phyloP scores from a whole-genome alignment of 2,888 invertebrate species.

The Bursaphelenchus okinawaensis region DNA sequence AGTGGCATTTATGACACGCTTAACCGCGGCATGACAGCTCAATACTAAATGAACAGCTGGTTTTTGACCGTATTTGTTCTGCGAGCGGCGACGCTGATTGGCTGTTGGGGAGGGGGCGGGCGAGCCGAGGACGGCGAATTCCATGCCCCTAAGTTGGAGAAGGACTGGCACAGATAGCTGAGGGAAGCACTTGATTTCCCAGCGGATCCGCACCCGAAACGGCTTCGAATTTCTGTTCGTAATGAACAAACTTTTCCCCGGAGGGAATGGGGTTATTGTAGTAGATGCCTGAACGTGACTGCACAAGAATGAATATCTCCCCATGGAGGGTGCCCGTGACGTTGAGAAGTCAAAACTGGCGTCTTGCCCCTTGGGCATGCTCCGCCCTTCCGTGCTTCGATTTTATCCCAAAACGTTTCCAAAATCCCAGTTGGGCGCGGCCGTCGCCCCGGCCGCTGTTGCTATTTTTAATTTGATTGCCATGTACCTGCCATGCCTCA shows the following conservation, averaged over 20 bases:
- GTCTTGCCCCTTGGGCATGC: neutral
- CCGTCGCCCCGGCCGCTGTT: neutral
- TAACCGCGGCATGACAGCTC: neutral
- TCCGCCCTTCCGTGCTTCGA: neutral
- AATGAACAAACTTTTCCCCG: neutral
- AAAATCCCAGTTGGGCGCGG: neutral
- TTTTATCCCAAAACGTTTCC: neutral
- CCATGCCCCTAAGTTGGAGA: neutral
- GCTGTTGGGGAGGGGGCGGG: neutral
- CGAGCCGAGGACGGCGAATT: neutral
- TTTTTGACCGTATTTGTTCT: neutral
- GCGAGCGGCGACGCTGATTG: neutral
- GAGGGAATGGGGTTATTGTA: neutral
- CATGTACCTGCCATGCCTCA: too few species aligned
- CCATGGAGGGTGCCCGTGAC: neutral
- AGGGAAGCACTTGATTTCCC: neutral
- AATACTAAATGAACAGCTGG: neutral
- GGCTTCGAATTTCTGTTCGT: neutral
- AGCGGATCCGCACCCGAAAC: neutral
- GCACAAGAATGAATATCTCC: neutral
- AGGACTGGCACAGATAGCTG: neutral
- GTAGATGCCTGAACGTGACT: neutral
- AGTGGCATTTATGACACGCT: neutral
- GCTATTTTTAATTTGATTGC: neutral
- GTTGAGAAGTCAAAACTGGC: too few species aligned